Percentiles rank a stretch among this genome's conserved stretches.
phyloP scores from a whole-genome alignment of 2,888 invertebrate genomes.

The Synergus umbraculus region DNA sequence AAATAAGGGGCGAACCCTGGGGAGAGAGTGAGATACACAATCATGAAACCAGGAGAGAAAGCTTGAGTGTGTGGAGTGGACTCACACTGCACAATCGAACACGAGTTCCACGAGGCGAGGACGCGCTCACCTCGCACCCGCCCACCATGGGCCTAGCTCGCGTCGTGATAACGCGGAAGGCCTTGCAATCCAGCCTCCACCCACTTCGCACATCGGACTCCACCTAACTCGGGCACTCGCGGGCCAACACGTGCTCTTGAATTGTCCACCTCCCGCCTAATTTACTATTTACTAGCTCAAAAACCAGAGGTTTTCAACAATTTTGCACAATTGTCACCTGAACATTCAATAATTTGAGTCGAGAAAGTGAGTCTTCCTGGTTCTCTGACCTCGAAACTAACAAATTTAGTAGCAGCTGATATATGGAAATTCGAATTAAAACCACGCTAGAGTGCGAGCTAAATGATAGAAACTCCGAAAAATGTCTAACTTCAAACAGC shows the following conservation, averaged over 20 bases:
- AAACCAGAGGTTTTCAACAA: neutral
- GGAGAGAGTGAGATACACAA: slow-evolving; percentile 34
- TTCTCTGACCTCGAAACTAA: neutral
- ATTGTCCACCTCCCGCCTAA: slow-evolving; percentile 39
- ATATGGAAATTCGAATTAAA: neutral
- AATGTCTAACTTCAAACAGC: neutral
- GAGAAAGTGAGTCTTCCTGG: neutral
- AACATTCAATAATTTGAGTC: neutral
- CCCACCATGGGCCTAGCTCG: slow-evolving; percentile 79
- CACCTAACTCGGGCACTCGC: slow-evolving; percentile 70
- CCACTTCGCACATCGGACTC: slow-evolving; percentile 75
- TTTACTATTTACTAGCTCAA: slow-evolving; percentile 22
- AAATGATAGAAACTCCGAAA: neutral
- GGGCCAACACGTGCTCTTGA: slow-evolving; percentile 66
- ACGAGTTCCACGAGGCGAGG: slow-evolving; percentile 61
- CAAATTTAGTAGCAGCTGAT: neutral
- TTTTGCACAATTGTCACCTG: neutral
- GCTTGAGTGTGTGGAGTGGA: slow-evolving; percentile 52
- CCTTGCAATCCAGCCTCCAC: slow-evolving; percentile 73
- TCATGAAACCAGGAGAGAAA: slow-evolving; percentile 78
- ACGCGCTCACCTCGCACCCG: slow-evolving; percentile 76
- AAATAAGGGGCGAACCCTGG: neutral
- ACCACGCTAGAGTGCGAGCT: neutral
- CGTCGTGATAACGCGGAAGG: slow-evolving; percentile 60
- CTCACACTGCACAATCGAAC: slow-evolving; percentile 76